Evolutionary conservation across 2,888 invertebrate species (phyloP), one percentile per base, ranked within the genome.

Genomic region (Philereme transversata): DNA sequence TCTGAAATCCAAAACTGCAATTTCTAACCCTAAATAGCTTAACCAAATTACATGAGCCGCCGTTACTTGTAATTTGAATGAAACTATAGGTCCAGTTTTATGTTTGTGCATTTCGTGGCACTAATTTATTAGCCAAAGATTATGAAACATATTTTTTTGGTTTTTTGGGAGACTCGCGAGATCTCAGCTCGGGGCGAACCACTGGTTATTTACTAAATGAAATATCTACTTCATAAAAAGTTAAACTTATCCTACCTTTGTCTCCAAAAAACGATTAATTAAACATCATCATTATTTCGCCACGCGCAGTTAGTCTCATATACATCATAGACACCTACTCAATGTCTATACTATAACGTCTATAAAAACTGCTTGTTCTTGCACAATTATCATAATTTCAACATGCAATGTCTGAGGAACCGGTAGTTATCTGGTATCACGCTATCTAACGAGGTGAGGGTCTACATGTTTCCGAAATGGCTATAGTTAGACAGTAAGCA

Each of bases 401-500:
- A 69, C 83, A 84, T 76, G 83, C 81, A 67, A 83, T 73, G 64
- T 69, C 60, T 72, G 43, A 41, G 40, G 60, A 57, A 49, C 61
- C 57, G 52, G 56, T 57, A 58, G 58, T 34, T 35, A 41, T 51
- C 51, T 40, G 53, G 53, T 40, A 67, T 51, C 60, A 64, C 53
- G 64, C 64, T 65, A 65, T 68, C 66, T 65, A 87, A 81, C 73
- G 79, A 80, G 88, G 89, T 90, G 88, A 90, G 82, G 90, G 90
- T 78, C 83, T 78, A 60, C 79, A 50, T 62, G 67, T 81, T 78
- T 77, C 80, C 70, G 70, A 82, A 82, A 71, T 70, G 60, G 51
- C 46, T 57, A 57, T 55, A 64, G 64, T 68, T 50, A 67, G 59
- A 74, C 73, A 76, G 73, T 74, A 64, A 68, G 62, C 65, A 56